phyloP scores from a whole-genome alignment of 2,113 vertebrate genomes.

The Aegotheles bennettii region DNA sequence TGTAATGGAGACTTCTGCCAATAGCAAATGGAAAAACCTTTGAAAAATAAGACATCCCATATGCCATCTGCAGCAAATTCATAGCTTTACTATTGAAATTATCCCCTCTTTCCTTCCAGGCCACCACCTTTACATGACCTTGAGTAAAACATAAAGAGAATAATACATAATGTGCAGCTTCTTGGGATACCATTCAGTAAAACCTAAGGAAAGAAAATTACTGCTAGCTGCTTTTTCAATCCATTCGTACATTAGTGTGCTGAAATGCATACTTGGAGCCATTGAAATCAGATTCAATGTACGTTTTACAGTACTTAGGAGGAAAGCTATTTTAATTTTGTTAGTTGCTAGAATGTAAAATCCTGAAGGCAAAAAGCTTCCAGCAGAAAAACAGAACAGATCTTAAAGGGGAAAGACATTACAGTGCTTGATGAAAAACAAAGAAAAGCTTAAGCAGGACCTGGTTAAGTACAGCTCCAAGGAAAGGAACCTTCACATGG shows the following conservation, averaged over 20 bases:
- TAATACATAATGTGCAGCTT: slow-evolving; percentile 11
- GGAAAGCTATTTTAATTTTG: slow-evolving; percentile 62
- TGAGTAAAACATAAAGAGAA: slow-evolving; percentile 3
- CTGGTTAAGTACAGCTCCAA: neutral
- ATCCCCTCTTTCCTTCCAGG: slow-evolving; percentile 13
- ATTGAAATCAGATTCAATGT: slow-evolving; percentile 46
- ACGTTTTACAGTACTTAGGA: slow-evolving; percentile 55
- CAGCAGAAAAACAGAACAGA: neutral
- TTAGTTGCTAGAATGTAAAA: slow-evolving; percentile 60
- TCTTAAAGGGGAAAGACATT: slow-evolving; percentile 17
- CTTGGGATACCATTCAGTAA: slow-evolving; percentile 22
- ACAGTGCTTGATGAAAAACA: neutral
- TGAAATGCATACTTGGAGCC: slow-evolving; percentile 50
- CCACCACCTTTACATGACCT: slow-evolving; percentile 35
- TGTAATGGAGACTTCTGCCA: slow-evolving; percentile 43
- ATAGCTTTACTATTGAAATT: neutral
- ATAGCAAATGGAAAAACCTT: slow-evolving; percentile 60
- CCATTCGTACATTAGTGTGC: slow-evolving; percentile 43
- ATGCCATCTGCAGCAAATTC: slow-evolving; percentile 6
- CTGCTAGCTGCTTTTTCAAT: slow-evolving; percentile 49
- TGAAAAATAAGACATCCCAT: slow-evolving; percentile 46
- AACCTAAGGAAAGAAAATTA: slow-evolving; percentile 56
- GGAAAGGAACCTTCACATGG: neutral
- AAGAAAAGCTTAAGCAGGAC: neutral
- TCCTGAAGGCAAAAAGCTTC: slow-evolving; percentile 49